Conservation (phyloP, 1,140 invertebrate genomes). For the Trichogramma pretiosum region DNA sequence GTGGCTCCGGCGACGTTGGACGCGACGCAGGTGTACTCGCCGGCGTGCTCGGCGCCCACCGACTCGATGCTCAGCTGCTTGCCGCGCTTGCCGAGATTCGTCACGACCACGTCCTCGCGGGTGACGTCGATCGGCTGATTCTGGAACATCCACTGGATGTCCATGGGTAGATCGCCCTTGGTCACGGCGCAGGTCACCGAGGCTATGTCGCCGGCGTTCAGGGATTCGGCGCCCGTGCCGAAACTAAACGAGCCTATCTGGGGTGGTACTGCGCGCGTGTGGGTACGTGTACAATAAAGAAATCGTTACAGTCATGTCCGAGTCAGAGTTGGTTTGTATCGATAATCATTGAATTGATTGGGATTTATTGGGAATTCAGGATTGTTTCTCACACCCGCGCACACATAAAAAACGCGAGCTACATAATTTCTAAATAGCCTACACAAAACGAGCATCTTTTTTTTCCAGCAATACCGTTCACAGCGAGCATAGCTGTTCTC, state of each 20-base stretch:
- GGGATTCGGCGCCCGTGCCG: conserved; percentile 53
- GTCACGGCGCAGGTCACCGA: conserved; percentile 61
- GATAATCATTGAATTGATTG: too few species aligned
- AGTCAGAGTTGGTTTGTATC: too few species aligned
- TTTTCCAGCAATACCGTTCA: conserved; percentile 54
- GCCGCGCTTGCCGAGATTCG: conserved; percentile 49
- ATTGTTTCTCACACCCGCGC: too few species aligned
- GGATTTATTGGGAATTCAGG: too few species aligned
- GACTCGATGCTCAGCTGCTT: conserved; percentile 61
- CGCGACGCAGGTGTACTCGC: conserved; percentile 70
- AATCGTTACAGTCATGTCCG: too few species aligned
- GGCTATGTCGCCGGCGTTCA: conserved; percentile 64
- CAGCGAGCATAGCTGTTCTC: conserved; percentile 47
- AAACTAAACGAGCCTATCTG: conserved; percentile 61
- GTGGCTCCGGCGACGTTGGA: conserved; percentile 63
- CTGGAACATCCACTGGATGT: conserved; percentile 57
- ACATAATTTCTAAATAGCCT: too few species aligned
- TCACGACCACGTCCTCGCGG: conserved; percentile 35
- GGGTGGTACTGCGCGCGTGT: conserved; percentile 53
- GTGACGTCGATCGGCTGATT: conserved; percentile 34
- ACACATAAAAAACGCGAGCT: too few species aligned
- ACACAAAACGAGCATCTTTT: too few species aligned
- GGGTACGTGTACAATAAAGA: too few species aligned
- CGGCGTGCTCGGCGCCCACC: conserved; percentile 61
- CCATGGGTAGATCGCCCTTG: conserved; percentile 60